phyloP scores from a whole-genome alignment of 2,113 vertebrate genomes.

The Anhinga anhinga region DNA sequence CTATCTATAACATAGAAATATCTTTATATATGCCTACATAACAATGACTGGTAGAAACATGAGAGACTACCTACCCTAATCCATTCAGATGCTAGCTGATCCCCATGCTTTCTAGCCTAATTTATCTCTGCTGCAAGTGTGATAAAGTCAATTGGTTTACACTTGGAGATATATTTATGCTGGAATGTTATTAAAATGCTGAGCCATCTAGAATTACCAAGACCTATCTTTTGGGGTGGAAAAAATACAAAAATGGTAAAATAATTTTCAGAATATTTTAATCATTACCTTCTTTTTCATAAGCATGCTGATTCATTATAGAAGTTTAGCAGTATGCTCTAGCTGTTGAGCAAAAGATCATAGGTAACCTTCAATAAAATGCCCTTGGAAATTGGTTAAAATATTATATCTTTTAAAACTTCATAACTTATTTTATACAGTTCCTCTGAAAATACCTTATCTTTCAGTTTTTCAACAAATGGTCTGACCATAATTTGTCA shows the following conservation, averaged over 20 bases:
- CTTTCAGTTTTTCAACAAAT: not conserved
- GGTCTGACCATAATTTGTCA: not conserved
- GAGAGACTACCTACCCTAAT: not conserved
- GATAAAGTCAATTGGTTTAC: not conserved
- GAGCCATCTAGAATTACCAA: not conserved
- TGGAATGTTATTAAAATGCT: not conserved
- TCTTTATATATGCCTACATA: too few species aligned
- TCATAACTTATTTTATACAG: not conserved
- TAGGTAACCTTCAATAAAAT: not conserved
- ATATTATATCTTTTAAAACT: not conserved
- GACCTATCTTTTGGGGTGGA: not conserved
- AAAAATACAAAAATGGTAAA: not conserved
- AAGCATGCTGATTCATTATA: not conserved
- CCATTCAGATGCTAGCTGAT: not conserved
- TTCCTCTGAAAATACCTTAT: not conserved
- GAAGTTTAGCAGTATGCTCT: not conserved
- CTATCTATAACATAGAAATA: not conserved
- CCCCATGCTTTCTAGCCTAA: not conserved
- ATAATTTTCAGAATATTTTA: not conserved
- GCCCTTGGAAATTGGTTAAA: not conserved
- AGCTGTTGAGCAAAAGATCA: not conserved
- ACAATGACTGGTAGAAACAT: not conserved
- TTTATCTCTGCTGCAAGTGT: not conserved
- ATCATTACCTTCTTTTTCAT: not conserved
- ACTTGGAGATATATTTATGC: not conserved